Evolutionary conservation across 1,140 invertebrate genomes (phyloP).

Genomic region (Euura lappo): DNA sequence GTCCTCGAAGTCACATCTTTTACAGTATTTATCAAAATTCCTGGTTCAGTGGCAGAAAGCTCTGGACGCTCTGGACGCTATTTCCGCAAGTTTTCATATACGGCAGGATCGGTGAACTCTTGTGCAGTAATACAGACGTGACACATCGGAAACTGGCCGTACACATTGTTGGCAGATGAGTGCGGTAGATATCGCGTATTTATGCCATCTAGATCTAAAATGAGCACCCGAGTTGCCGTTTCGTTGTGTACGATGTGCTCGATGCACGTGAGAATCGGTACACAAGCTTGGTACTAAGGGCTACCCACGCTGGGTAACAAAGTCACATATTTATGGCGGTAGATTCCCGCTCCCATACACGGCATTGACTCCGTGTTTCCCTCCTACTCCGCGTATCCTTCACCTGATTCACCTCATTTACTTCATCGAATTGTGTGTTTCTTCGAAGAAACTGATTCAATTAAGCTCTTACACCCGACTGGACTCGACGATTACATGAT

Average conservation of each 20-base stretch:
- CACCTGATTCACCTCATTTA: background rate
- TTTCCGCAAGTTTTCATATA: background rate
- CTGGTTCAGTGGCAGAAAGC: background rate
- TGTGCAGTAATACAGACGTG: background rate
- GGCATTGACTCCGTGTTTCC: background rate
- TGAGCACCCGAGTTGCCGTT: background rate
- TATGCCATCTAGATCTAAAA: conserved; percentile 28
- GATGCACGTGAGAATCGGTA: background rate
- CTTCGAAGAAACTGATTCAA: background rate
- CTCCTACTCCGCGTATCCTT: background rate
- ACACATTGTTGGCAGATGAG: conserved; percentile 24
- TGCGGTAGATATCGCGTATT: conserved; percentile 25
- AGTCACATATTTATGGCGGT: background rate
- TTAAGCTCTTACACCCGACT: background rate
- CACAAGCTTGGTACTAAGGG: background rate
- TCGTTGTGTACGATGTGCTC: too few species aligned
- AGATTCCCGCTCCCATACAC: background rate
- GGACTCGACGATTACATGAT: background rate
- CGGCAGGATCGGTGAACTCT: background rate
- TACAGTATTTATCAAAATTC: background rate
- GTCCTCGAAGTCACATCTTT: too few species aligned
- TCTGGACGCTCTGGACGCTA: background rate
- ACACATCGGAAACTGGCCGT: conserved; percentile 3
- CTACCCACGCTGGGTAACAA: background rate
- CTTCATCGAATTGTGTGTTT: background rate